Evolutionary conservation across 2,113 vertebrate genomes (phyloP).

Genomic region (Megaleporinus macrocephalus): DNA sequence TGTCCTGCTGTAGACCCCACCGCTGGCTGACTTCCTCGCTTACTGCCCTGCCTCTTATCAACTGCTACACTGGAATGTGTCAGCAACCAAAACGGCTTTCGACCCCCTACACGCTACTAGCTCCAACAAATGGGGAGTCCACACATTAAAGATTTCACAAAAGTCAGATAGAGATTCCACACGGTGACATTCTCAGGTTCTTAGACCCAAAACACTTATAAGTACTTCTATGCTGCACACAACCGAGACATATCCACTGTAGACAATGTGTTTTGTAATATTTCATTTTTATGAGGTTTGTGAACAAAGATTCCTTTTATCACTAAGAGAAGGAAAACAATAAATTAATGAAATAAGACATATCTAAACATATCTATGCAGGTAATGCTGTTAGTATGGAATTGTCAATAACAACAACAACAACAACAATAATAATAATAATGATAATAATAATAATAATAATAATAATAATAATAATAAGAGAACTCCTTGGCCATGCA

Average conservation of each 20-base stretch:
- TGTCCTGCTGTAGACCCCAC: slow-evolving; percentile 53
- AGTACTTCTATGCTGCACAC: not conserved
- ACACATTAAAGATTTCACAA: slow-evolving; percentile 30
- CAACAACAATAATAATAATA: no score
- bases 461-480: no score
- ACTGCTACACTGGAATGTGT: slow-evolving; percentile 55
- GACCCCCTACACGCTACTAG: slow-evolving; percentile 9
- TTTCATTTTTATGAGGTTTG: no score
- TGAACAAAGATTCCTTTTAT: no score
- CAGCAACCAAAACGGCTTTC: slow-evolving; percentile 40
- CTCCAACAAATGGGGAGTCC: slow-evolving; percentile 5
- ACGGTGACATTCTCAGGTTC: slow-evolving; percentile 17
- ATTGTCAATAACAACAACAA: no score
- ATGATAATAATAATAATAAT: no score
- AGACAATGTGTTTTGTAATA: no score
- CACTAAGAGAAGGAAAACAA: no score
- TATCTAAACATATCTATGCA: no score
- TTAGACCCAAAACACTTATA: slow-evolving; percentile 9
- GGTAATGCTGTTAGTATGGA: no score
- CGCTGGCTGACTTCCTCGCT: slow-evolving; percentile 57
- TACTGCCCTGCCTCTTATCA: slow-evolving; percentile 61
- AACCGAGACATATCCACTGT: not conserved
- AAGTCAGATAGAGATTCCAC: slow-evolving; percentile 5
- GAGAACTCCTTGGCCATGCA: no score
- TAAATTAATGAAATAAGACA: no score